Evolutionary conservation across 1,140 invertebrate species (phyloP), one percentile per base, ranked within the genome.

Genomic region (Trichonephila inaurata): DNA sequence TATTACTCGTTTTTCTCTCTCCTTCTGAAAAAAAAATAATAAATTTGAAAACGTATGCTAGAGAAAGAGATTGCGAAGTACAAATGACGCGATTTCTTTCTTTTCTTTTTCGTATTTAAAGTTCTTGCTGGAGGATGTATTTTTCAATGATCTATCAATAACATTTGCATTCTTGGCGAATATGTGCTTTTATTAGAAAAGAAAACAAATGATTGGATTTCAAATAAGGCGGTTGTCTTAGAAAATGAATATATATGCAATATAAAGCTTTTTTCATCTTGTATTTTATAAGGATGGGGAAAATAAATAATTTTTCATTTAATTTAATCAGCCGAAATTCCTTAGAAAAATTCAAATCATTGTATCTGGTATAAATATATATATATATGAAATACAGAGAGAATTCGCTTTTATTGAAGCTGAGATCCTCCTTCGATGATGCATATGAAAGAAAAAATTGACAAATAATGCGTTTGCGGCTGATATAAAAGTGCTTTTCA

Each of bases 1-100:
- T 91, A 91, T 91, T 66, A 83, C 24, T 83, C 61, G 81, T 83
- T 83, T 91, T 64, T 81, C 18, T 24, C 64, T 16, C 16, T 89
- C 86, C 6, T 60, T 62, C 51, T 60, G 21, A 14, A 77, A 77
- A 33, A 16, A 18, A 77, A 7, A 40, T 18, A 16, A 77, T 77
- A 77, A 77, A 77, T 77, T 77, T 33, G 33, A 40, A 28, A 77
- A 77, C 18, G 33, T 40, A 40, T 40, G 33, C 33, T 1, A 40
- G 33, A 40, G 72, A 77, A 12, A 19, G 33, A 33, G 72, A 77
- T 77, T 77, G 28, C 33, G 28, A 77, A 33, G 28, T 77, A 77
- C 72, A 77, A 77, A 77, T 77, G 72, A 77, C 18, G 28, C 16
- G 33, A 18, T 77, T 77, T 77, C 1, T 77, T 77, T 40, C 33